Evolutionary conservation across 2,888 invertebrate genomes (phyloP), one percentile per base, ranked within the genome.

Genomic region (Ectemnius continuus): DNA sequence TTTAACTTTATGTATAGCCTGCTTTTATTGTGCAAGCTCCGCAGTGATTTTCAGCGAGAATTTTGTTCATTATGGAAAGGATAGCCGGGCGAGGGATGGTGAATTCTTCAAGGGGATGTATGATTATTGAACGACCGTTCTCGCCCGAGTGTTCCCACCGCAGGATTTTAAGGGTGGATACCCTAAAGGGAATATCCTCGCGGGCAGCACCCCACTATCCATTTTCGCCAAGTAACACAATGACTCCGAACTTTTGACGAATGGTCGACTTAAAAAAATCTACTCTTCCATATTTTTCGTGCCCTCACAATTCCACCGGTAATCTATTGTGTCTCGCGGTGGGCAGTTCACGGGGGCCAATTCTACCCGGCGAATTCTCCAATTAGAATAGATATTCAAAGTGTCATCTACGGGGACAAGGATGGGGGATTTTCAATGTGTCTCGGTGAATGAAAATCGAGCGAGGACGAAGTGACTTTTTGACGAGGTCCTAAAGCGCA

Each of bases 81-180:
- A 67, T 70, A 62, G 72, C 70, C 13, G 5, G 73, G 56, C 36
- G 28, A 61, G 65, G 60, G 68, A 72, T 58, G 64, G 63, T 59
- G 67, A 62, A 62, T 76, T 76, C 84, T 88, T 88, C 67, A 88
- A 89, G 88, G 88, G 89, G 89, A 89, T 87, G 86, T 87, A 88
- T 85, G 87, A 87, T 88, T 86, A 80, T 83, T 76, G 81, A 67
- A 71, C 76, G 81, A 75, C 67, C 77, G 80, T 76, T 73, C 82
- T 78, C 82, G 80, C 70, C 73, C 23, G 78, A 80, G 79, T 70
- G 3, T 23, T 23, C 23, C 65, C 79, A 70, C 70, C 63, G 57
- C 60, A 71, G 76, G 73, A 72, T 84, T 84, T 84, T 78, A 83
- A 83, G 85, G 85, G 84, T 63, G 83, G 79, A 70, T 67, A 71